Evolutionary conservation across 2,113 vertebrate genomes (phyloP).

Genomic region (Xerus inauris): DNA sequence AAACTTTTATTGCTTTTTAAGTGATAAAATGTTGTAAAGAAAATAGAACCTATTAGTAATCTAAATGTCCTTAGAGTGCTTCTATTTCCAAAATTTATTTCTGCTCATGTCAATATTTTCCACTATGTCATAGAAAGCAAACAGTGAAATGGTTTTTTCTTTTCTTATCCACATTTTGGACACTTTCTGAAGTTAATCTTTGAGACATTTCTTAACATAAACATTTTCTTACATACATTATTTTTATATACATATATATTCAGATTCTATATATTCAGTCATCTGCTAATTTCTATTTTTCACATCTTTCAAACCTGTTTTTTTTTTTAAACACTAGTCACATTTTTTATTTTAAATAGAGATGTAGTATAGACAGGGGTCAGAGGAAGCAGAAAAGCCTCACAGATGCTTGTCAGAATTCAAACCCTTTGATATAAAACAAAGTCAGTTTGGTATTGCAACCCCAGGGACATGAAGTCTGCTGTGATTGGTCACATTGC

Average conservation of each 20-base stretch:
- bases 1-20: conserved; percentile 66
- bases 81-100: conserved; percentile 28
- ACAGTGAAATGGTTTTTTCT: not conserved
- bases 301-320: accelerated
- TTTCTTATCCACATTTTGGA: not conserved
- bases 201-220: not conserved
- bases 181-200: not conserved
- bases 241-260: not conserved
- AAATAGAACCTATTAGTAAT: conserved; percentile 3
- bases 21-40: conserved; percentile 46
- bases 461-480: conserved; percentile 67
- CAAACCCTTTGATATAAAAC: not conserved
- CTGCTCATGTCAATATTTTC: conserved; percentile 26
- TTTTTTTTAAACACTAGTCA: not conserved
- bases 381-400: not conserved
- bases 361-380: not conserved
- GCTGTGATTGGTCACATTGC: conserved; percentile 14
- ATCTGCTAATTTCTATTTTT: not conserved
- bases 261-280: not conserved
- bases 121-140: not conserved
- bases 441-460: not conserved
- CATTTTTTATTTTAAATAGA: not conserved
- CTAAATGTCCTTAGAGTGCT: not conserved
- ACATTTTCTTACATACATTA: not conserved
- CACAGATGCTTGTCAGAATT: not conserved